Percentiles rank a stretch among this genome's conserved stretches.
phyloP scores from a whole-genome alignment of 2,888 invertebrate genomes.

The Ophion obscuratus region DNA sequence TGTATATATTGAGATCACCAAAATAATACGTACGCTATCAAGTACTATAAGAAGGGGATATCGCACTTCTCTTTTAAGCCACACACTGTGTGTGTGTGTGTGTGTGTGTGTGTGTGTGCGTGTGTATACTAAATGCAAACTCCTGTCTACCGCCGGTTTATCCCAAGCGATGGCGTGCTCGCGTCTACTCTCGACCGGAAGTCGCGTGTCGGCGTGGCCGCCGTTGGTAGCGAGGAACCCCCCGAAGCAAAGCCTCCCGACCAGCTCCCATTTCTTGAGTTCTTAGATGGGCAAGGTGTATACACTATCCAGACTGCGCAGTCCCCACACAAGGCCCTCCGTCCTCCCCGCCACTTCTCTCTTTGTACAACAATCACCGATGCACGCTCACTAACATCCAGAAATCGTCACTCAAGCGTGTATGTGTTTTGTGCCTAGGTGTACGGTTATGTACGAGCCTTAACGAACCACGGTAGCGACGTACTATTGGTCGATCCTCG shows the following conservation, averaged over 20 bases:
- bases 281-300: slow-evolving; percentile 47
- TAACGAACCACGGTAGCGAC: slow-evolving; percentile 75
- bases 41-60: too few species aligned
- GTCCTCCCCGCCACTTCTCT: slow-evolving; percentile 46
- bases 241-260: slow-evolving; percentile 15
- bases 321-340: slow-evolving; percentile 43
- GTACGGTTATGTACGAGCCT: slow-evolving; percentile 71
- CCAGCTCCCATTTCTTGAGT: slow-evolving; percentile 52
- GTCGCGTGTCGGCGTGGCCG: slow-evolving; percentile 82
- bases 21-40: too few species aligned
- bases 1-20: too few species aligned
- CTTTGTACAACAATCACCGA: slow-evolving; percentile 35
- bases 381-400: slow-evolving; percentile 49
- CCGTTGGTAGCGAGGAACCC: slow-evolving; percentile 42
- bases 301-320: slow-evolving; percentile 60
- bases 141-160: slow-evolving; percentile 34
- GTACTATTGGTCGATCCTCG: slow-evolving; percentile 80
- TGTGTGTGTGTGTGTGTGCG: too few species aligned
- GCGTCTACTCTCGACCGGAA: slow-evolving; percentile 79
- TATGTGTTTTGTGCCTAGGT: slow-evolving; percentile 41
- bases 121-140: not conserved
- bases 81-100: too few species aligned
- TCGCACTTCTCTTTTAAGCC: too few species aligned
- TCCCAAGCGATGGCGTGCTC: slow-evolving; percentile 77
- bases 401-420: slow-evolving; percentile 26